Evolutionary conservation across 2,888 invertebrate genomes (phyloP).

Genomic region (Caenorhabditis virilis): DNA sequence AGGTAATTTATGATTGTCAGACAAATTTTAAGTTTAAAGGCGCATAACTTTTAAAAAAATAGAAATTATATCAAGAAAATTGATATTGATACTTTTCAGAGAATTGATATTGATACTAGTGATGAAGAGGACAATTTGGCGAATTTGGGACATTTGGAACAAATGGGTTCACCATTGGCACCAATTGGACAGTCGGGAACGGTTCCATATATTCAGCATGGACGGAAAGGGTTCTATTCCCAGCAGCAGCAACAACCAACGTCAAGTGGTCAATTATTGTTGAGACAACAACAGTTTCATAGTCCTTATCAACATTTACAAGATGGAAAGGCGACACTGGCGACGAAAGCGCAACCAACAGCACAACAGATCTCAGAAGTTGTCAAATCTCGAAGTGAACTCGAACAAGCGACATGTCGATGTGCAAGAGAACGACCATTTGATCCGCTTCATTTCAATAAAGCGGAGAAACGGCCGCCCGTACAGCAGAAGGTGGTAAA

Average conservation of each 20-base stretch:
- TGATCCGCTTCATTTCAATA: not conserved
- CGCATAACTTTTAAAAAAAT: too few relatives aligned
- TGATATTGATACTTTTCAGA: too few relatives aligned
- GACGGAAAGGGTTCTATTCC: not conserved
- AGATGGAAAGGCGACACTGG: too few relatives aligned
- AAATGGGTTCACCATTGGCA: not conserved
- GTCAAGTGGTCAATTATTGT: not conserved
- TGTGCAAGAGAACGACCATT: conserved; percentile 4
- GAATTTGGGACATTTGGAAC: conserved; percentile 1
- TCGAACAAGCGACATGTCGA: not conserved
- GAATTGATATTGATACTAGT: not conserved
- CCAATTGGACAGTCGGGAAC: not conserved
- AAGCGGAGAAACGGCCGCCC: not conserved
- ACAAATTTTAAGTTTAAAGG: too few relatives aligned
- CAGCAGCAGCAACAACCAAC: not conserved
- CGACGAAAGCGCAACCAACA: not conserved
- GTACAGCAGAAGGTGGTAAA: not conserved
- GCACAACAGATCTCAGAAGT: not conserved
- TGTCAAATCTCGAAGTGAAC: not conserved
- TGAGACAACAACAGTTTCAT: not conserved
- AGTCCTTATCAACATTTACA: too few relatives aligned
- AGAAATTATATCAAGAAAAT: too few relatives aligned
- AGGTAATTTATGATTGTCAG: too few relatives aligned
- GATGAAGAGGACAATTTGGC: not conserved
- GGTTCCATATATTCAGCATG: not conserved